Evolutionary conservation across 1,140 invertebrate species (phyloP), one percentile per base, ranked within the genome.

Genomic region (Drosophila ohnishii): DNA sequence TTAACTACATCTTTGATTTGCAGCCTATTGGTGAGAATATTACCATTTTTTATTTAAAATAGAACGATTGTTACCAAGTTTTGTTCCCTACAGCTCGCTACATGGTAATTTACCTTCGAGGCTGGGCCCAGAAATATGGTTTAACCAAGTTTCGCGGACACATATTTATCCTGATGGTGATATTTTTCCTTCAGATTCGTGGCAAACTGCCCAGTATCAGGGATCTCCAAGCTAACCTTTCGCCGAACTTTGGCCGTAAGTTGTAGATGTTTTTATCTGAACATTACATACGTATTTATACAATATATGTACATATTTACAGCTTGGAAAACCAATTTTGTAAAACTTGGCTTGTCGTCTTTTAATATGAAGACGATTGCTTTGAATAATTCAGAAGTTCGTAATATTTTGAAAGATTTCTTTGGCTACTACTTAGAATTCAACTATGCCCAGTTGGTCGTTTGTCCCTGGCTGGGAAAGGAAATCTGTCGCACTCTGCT

Each of bases 41-140:
- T 19, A 11, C 13, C 5, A 11, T 34, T n/a, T 6, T 35, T 8
- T 14, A 32, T 11, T 3, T 5, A 2, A 25, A 53, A 53, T 2
- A 16, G 6, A 13, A 47, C 10, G 32, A 28, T 19, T 19, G 9
- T 8, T 40, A 35, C 8, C n/a, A 0, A 13, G 16, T 9, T 22
- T 34, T 42, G 7, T 6, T 7, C 34, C 25, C 3, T 13, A 1
- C 34, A 78, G 78, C 71, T 25, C 77, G 78, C n/a, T 80, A 79
- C 44, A 80, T 80, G 78, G 64, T 71, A 1, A 59, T 75, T 35
- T 80, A 44, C 55, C 48, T 79, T 37, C 30, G 74, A 13, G 47
- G n/a, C 10, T 77, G 74, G 76, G 22, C 37, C 25, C 7, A 37
- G 9, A 30, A 14, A 6, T n/a, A 34, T n/a, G 0, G 25, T 7